These are phyloP conservation scores for Cossypha caffra DNA, from an alignment of 2,797 vertebrate species.

Conservation along the genomic window DNA sequence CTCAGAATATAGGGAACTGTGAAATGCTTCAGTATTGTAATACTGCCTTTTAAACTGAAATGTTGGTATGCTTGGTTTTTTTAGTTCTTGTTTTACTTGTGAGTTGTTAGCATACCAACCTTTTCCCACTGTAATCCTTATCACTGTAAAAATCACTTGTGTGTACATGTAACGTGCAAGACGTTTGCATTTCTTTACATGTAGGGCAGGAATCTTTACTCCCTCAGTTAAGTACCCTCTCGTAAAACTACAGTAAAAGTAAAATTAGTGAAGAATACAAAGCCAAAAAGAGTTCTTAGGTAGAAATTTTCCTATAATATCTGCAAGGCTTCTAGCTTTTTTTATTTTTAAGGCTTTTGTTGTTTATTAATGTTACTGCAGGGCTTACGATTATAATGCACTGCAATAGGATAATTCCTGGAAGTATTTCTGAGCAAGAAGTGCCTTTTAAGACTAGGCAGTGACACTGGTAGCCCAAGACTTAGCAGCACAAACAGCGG, in stretches of 20 bases:
- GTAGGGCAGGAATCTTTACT: background rate
- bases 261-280: background rate
- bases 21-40: background rate
- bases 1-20: background rate
- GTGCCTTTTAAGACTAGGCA: background rate
- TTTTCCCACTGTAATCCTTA: background rate
- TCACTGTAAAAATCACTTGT: background rate
- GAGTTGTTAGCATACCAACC: background rate
- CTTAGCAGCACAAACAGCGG: background rate
- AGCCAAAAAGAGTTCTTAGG: background rate
- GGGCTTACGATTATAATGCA: fast-evolving
- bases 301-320: background rate
- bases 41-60: background rate
- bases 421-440: background rate
- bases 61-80: background rate
- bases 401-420: background rate
- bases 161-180: background rate
- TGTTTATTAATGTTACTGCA: fast-evolving
- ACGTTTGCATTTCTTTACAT: background rate
- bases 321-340: background rate
- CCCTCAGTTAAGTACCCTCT: background rate
- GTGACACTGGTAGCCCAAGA: background rate
- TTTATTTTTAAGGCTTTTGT: background rate
- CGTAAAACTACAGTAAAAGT: background rate
- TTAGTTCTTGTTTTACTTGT: background rate